A percentile compares a stretch with the other conserved stretches of the same genome.
phyloP scores from a whole-genome alignment of 1,140 invertebrate genomes.

The Macrotrachela quadricornifera region DNA sequence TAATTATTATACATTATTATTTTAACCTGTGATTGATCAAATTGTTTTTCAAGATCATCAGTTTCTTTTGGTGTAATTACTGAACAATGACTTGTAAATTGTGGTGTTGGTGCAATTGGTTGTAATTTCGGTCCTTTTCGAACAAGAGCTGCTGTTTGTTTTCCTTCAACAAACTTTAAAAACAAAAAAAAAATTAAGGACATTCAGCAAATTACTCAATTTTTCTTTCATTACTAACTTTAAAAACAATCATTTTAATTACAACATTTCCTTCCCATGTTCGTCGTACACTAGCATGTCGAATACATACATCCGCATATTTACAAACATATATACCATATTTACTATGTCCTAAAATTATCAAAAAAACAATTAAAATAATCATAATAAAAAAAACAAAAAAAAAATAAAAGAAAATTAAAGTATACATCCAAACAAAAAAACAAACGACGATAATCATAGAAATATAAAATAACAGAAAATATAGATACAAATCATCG shows the following conservation, averaged over 20 bases:
- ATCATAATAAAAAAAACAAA: too few species aligned
- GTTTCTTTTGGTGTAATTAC: constrained; percentile 4
- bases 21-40: constrained; percentile 3
- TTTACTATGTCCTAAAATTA: background rate
- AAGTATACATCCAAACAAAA: too few species aligned
- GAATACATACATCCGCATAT: background rate
- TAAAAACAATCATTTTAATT: constrained; percentile 7
- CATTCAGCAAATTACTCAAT: too few species aligned
- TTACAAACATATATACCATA: constrained; percentile 1
- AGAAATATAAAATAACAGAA: too few species aligned
- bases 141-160: constrained; percentile 2
- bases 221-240: background rate
- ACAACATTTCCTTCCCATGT: background rate
- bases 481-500: too few species aligned
- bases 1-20: background rate
- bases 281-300: background rate
- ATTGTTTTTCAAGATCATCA: background rate
- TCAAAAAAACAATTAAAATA: too few species aligned
- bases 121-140: constrained; percentile 1
- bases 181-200: background rate
- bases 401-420: too few species aligned
- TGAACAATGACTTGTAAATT: constrained; percentile 3
- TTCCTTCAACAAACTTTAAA: background rate
- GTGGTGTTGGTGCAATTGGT: background rate
- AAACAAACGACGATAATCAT: too few species aligned